Conservation (phyloP, 2,888 invertebrate species). For the Entomobrya multifasciata region DNA sequence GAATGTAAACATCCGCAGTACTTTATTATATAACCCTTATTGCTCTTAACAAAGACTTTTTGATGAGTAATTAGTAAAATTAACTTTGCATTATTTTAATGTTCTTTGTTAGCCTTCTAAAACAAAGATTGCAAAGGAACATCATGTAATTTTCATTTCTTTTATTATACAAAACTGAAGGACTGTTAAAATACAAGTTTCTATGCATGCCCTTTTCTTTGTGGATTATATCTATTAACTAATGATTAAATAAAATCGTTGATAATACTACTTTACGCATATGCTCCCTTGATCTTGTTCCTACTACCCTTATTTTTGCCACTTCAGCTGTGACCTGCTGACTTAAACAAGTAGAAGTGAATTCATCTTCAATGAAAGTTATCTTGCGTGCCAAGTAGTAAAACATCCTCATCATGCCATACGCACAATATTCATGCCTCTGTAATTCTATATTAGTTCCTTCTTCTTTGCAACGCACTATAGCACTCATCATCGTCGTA, state of each 20-base stretch:
- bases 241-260: neutral
- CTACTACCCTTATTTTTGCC: constrained; percentile 57
- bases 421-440: constrained; percentile 2
- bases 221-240: neutral
- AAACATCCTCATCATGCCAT: neutral
- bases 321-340: constrained; percentile 36
- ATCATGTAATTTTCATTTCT: neutral
- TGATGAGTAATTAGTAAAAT: constrained; percentile 12
- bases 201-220: neutral
- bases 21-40: neutral
- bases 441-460: constrained; percentile 28
- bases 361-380: too few relatives aligned
- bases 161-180: constrained; percentile 21
- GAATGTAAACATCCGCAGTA: too few relatives aligned
- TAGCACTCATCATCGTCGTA: neutral
- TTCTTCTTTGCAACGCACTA: neutral
- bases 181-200: neutral
- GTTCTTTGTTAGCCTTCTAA: neutral
- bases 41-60: neutral
- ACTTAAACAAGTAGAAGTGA: neutral
- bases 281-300: constrained; percentile 52
- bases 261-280: neutral
- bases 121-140: neutral
- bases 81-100: neutral
- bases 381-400: constrained; percentile 16